Conservation (phyloP, 2,113 vertebrate species). For the Dolichotis patagonum region DNA sequence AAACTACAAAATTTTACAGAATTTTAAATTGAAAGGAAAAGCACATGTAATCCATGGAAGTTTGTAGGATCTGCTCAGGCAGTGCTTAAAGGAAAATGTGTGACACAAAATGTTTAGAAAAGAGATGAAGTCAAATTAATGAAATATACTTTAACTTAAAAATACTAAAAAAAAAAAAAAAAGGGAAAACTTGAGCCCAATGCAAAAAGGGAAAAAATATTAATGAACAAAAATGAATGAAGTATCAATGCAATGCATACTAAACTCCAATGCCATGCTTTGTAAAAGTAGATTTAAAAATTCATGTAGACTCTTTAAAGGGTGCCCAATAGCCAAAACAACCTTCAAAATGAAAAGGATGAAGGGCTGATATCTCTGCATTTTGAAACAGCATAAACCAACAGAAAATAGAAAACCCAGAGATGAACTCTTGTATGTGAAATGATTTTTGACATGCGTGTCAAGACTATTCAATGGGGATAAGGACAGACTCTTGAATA, state of each 20-base stretch:
- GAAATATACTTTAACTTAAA: neutral
- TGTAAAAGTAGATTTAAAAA: slow-evolving; percentile 1
- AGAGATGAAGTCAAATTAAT: neutral
- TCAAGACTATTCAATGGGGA: neutral
- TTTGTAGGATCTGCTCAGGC: neutral
- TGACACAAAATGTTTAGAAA: neutral
- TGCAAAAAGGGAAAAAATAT: neutral
- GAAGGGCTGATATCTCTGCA: neutral
- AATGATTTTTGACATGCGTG: neutral
- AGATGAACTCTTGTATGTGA: neutral
- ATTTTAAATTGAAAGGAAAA: neutral
- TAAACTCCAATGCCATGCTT: neutral
- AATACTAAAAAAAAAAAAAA: neutral
- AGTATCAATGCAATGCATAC: neutral
- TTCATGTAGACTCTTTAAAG: neutral
- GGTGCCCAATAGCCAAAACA: neutral
- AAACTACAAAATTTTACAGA: neutral
- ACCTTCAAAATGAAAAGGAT: neutral
- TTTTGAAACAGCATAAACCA: neutral
- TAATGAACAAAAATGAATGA: neutral
- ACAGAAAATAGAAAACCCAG: neutral
- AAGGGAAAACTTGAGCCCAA: neutral
- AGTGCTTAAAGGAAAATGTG: neutral
- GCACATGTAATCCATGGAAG: neutral
- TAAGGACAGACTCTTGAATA: neutral